Conservation (phyloP, 53 echinoderm and acorn worm genomes). For the Zoroaster sp. region DNA sequence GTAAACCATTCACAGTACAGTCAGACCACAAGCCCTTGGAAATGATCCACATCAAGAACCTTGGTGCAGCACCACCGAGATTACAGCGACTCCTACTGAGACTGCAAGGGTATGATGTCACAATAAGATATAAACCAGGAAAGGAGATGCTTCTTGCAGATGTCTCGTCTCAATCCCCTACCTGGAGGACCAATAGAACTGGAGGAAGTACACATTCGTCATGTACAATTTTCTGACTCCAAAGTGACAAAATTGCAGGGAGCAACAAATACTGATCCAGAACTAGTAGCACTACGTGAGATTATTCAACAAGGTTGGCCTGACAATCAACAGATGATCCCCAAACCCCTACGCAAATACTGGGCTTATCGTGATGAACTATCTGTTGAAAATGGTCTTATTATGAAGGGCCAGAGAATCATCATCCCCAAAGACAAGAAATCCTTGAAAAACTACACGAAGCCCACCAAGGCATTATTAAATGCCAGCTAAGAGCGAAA, state of each 20-base stretch:
- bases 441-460: constrained; percentile 51
- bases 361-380: constrained; percentile 62
- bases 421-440: constrained; percentile 44
- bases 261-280: constrained; percentile 51
- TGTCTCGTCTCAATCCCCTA: constrained; percentile 59
- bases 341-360: constrained; percentile 40
- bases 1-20: too few species aligned
- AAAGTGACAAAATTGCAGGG: constrained; percentile 30
- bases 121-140: too few species aligned
- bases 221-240: constrained; percentile 63
- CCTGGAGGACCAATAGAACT: constrained; percentile 12
- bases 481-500: constrained; percentile 70
- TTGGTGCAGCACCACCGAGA: too few species aligned
- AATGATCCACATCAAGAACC: too few species aligned
- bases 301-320: too few species aligned
- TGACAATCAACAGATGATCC: constrained; percentile 31
- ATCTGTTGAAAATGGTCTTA: constrained; percentile 47
- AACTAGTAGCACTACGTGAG: constrained; percentile 59
- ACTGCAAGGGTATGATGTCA: too few species aligned
- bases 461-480: constrained; percentile 63
- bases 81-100: too few species aligned
- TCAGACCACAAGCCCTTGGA: too few species aligned
- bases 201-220: constrained; percentile 28
- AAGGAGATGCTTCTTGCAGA: too few species aligned
- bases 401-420: constrained; percentile 56